phyloP scores from a whole-genome alignment of 2,113 vertebrate genomes.

The Onychostruthus taczanowskii region DNA sequence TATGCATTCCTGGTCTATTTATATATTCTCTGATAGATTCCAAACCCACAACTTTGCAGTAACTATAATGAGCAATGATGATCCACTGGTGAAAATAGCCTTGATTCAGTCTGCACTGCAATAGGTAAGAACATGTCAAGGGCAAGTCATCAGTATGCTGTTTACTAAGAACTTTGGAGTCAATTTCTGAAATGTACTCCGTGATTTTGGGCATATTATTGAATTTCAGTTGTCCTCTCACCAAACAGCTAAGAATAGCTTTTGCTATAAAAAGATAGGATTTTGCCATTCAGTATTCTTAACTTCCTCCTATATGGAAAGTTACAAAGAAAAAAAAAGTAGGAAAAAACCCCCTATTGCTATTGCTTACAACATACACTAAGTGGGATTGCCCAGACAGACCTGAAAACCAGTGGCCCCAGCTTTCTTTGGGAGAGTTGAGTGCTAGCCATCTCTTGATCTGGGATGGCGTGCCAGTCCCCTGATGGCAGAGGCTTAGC shows the following conservation, averaged over 20 bases:
- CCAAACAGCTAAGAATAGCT: background rate
- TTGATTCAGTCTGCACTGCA: background rate
- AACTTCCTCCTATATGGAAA: background rate
- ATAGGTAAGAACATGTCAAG: background rate
- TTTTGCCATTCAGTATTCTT: background rate
- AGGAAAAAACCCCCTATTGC: fast-evolving
- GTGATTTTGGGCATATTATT: background rate
- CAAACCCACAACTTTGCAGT: background rate
- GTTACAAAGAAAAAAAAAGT: fast-evolving
- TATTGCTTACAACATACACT: background rate
- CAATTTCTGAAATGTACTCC: background rate
- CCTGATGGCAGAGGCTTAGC: background rate
- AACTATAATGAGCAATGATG: background rate
- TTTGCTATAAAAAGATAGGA: background rate
- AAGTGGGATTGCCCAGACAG: background rate
- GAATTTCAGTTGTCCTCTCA: background rate
- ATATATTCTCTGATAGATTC: background rate
- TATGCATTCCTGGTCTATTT: background rate
- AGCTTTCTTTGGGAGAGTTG: background rate
- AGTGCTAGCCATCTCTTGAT: background rate
- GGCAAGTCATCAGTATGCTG: background rate
- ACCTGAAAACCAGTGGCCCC: background rate
- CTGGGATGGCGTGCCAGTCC: background rate
- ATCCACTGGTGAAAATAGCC: background rate
- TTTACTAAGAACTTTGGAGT: background rate